Evolutionary conservation across 1,140 invertebrate species (phyloP).

Genomic region (Bombus picipes): DNA sequence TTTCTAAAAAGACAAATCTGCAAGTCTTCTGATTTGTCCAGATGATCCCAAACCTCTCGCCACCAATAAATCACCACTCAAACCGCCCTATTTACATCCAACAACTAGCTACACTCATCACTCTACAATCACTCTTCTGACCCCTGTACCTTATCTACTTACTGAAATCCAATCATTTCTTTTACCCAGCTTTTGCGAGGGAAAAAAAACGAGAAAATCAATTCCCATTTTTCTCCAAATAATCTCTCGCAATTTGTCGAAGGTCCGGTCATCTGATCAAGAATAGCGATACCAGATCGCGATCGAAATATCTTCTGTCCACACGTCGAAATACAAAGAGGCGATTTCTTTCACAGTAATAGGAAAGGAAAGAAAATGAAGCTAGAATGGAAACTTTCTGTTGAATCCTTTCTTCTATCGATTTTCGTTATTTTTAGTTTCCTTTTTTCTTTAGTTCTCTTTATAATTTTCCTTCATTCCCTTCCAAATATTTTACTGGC

Average conservation of each 20-base stretch:
- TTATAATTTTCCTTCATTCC: background rate
- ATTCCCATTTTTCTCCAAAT: conserved; percentile 19
- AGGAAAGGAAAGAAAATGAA: background rate
- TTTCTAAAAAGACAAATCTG: background rate
- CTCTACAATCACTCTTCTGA: background rate
- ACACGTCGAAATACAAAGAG: background rate
- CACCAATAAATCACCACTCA: background rate
- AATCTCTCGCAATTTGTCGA: conserved; percentile 13
- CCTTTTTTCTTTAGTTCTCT: background rate
- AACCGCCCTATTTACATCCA: background rate
- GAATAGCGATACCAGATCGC: background rate
- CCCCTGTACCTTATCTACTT: conserved; percentile 10
- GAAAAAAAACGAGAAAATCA: conserved; percentile 14
- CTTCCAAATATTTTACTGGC: background rate
- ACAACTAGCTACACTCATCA: background rate
- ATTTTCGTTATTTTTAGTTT: background rate
- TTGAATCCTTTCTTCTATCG: background rate
- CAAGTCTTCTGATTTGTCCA: background rate
- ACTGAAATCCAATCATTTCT: background rate
- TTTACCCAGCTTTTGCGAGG: background rate
- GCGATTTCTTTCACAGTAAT: background rate
- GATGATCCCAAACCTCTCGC: background rate
- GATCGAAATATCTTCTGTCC: background rate
- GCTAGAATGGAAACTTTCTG: background rate
- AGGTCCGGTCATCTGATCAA: background rate